phyloP scores from a whole-genome alignment of 2,888 invertebrate species.

The Oscheius onirici region DNA sequence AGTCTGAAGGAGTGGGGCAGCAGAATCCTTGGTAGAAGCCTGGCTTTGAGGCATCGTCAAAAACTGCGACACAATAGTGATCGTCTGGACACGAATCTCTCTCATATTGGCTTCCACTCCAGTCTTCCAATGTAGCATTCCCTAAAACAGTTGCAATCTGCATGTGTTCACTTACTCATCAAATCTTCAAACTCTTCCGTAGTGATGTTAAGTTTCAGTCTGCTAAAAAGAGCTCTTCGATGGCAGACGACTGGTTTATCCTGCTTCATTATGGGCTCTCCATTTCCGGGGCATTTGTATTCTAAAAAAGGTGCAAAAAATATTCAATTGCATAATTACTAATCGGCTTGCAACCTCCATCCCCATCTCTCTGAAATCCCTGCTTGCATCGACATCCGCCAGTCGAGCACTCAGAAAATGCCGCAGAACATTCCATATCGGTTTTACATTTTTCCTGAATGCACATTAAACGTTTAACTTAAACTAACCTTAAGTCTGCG shows the following conservation, averaged over 20 bases:
- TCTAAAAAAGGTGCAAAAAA: slow-evolving; percentile 3
- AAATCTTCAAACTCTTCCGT: not conserved
- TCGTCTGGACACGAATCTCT: slow-evolving; percentile 56
- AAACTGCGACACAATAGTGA: slow-evolving; percentile 66
- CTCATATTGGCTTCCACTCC: slow-evolving; percentile 7
- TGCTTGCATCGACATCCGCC: slow-evolving; percentile 67
- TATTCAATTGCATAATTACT: slow-evolving; percentile 40
- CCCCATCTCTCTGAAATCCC: slow-evolving; percentile 68
- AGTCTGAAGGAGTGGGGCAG: slow-evolving; percentile 64
- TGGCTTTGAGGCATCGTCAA: slow-evolving; percentile 61
- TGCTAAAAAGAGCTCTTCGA: slow-evolving; percentile 34
- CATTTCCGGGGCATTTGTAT: slow-evolving; percentile 25
- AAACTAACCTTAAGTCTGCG: slow-evolving; percentile 57
- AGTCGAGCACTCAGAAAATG: slow-evolving; percentile 65
- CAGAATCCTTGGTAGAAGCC: slow-evolving; percentile 66
- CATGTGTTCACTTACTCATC: not conserved
- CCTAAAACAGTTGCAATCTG: not conserved
- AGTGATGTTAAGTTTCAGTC: slow-evolving; percentile 9
- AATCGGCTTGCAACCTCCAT: slow-evolving; percentile 67
- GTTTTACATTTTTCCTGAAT: slow-evolving; percentile 63
- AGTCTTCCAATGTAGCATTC: slow-evolving; percentile 16
- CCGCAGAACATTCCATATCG: slow-evolving; percentile 68
- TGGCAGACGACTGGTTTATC: slow-evolving; percentile 22
- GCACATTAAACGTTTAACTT: not conserved
- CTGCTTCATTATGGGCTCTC: slow-evolving; percentile 8